Evolutionary conservation across 2,888 invertebrate species (phyloP).

Genomic region (Diaphora mendica): DNA sequence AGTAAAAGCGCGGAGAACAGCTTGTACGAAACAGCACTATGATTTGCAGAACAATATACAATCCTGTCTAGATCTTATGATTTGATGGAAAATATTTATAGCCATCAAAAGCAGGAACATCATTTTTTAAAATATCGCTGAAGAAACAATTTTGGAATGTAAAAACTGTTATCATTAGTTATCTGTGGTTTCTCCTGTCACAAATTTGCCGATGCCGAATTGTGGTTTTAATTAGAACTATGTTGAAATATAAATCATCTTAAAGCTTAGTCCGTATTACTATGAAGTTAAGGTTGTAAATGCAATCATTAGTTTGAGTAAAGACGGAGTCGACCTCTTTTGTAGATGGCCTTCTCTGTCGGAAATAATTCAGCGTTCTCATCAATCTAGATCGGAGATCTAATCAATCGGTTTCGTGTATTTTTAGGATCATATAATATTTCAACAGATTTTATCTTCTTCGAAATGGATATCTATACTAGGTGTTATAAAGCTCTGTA

Average conservation of each 20-base stretch:
- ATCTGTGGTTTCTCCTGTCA: not conserved
- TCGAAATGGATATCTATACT: not conserved
- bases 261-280: not conserved
- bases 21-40: not conserved
- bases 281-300: not conserved
- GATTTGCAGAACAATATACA: not conserved
- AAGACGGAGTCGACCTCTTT: not conserved
- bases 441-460: not conserved
- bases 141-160: not conserved
- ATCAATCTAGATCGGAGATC: constrained; percentile 6
- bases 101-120: too few relatives aligned
- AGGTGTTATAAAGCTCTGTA: not conserved
- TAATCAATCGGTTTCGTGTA: not conserved
- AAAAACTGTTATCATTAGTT: not conserved
- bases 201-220: not conserved
- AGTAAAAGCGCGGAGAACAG: not conserved
- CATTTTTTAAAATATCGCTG: too few relatives aligned
- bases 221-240: not conserved
- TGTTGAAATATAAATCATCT: not conserved
- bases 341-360: not conserved
- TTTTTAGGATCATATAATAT: not conserved
- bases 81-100: not conserved
- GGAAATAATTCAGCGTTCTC: not conserved
- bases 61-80: not conserved
- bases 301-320: not conserved